Base-by-base conservation (phyloP, 2,797 vertebrate species). In the Pampus argenteus region DNA sequence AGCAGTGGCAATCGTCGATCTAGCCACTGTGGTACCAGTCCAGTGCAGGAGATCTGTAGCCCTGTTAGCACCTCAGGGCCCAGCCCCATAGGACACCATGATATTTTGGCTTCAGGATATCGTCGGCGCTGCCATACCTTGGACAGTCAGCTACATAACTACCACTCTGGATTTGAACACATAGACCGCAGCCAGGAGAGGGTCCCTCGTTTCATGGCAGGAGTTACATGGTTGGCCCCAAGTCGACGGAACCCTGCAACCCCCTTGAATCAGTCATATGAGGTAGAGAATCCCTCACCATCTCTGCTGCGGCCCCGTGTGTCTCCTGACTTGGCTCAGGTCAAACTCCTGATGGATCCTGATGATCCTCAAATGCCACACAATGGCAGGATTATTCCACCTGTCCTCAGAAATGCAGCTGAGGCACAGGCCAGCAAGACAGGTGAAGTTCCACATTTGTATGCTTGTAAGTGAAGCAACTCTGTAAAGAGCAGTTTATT, bases 221-320 rank as follows among this genome's bases (percentile, higher is more conserved):
- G 94, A n/a, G 86, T 94, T 7, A 81, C 91, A 0, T 69, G 86
- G 65, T 54, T 81, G 36, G 66, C 85, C 20, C 66, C 87, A 17
- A 77, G 69, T 77, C 74, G 91, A 1, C 81, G 87, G 14, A 79
- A 81, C 28, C 62, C 90, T 22, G 83, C 86, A 5, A 56, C 71
- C 38, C 90, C 94, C 18, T 90, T 95, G 71, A 97, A 95, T 87
- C 95, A 95, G 74, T 94, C 95, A 0, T 96, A 95, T 0, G 94
- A 95, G 0, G 83, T 95, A 2, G 95, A 96, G 74, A 93, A 74
- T 61, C 94, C 95, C 0, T 94, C 95, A 29, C 91, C 93, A 0
- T 89, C 94, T 20, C 79, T 95, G 23, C 89, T 91, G 81, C 94
- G 95, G 70, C 59, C 90, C 9, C 69, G 64, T 11, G 6, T 81